Evolutionary conservation across 1,140 invertebrate genomes (phyloP).

Genomic region (Drosophila hydei): DNA sequence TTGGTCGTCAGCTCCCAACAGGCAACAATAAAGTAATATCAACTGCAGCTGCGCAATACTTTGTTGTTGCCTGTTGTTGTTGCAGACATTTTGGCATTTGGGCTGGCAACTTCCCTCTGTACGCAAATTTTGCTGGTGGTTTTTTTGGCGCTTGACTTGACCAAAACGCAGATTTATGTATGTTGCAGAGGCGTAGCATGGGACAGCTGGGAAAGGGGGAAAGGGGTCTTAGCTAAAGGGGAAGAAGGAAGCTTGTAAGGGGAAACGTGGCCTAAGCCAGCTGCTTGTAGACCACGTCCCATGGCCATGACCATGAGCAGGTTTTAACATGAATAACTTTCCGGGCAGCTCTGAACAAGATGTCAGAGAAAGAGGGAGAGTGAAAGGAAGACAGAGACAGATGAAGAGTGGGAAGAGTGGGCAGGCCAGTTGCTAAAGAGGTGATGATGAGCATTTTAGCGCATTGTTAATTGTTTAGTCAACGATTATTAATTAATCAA

Average conservation of each 20-base stretch:
- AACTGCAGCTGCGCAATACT: conserved; percentile 31
- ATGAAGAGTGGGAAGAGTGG: not conserved
- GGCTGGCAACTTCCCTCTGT: conserved; percentile 22
- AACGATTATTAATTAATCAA: conserved; percentile 39
- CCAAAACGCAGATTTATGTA: not conserved
- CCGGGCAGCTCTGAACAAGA: not conserved
- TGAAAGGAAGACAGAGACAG: not conserved
- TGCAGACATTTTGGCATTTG: conserved; percentile 36
- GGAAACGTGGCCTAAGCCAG: not conserved
- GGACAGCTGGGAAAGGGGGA: too few relatives aligned
- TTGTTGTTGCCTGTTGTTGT: conserved; percentile 21
- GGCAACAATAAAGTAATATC: not conserved
- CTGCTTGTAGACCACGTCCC: not conserved
- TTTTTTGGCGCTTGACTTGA: conserved; percentile 3
- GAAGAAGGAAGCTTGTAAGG: not conserved
- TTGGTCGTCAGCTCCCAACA: not conserved
- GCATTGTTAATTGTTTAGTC: conserved; percentile 36
- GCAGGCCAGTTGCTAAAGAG: too few relatives aligned
- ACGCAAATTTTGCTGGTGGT: not conserved
- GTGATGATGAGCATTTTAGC: conserved; percentile 18
- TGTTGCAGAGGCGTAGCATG: not conserved
- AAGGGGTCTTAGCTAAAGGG: not conserved
- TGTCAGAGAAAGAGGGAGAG: not conserved
- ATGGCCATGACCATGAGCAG: conserved; percentile 52
- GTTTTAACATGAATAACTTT: conserved; percentile 3